Evolutionary conservation across 2,797 vertebrate species (phyloP), one percentile per base, ranked within the genome.

Genomic region (Macropus fuliginosus): DNA sequence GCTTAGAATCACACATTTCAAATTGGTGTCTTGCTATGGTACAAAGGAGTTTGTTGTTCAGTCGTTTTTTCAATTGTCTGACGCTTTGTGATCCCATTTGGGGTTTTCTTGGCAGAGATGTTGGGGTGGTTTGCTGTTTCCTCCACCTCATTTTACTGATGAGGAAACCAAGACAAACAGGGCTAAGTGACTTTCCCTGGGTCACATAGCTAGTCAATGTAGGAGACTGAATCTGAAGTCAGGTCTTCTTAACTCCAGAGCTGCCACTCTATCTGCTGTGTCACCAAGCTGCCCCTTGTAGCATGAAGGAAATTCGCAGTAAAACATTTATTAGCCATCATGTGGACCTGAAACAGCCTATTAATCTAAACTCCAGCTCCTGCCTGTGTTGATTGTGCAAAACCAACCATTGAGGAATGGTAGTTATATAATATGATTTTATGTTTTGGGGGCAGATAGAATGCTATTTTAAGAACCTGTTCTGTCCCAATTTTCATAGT

Each of bases 281-380:
- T n/a, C 18, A 81, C n/a, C 18, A 3, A 46, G n/a, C 18, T 81
- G 8, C 18, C 66, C n/a, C n/a, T 74, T 74, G 34, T 94, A 54
- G 34, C 94, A 92, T 57, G 50, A 56, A 91, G 62, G 5, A 91
- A 31, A 1, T 92, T 8, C 57, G 27, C 28, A 81, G 0, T 46
- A 29, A 56, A 95, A 55, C 16, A 90, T 96, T 94, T 95, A 54
- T 94, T 81, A 91, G 24, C 91, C 46, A 81, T 91, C 94, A 91
- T 46, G n/a, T 93, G 66, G 66, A 66, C 31, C 93, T 46, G 54
- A 5, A 66, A 95, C 52, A 93, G 5, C 54, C 34, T 56, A 10
- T 29, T n/a, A 94, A 91, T 4, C 55, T 34, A 57, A 66, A 31
- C 24, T 5, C 66, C 40, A 14, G 28, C 56, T 40, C 62, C 34